Conservation (phyloP, 2,797 vertebrate genomes). For the Intellagama lesueurii region DNA sequence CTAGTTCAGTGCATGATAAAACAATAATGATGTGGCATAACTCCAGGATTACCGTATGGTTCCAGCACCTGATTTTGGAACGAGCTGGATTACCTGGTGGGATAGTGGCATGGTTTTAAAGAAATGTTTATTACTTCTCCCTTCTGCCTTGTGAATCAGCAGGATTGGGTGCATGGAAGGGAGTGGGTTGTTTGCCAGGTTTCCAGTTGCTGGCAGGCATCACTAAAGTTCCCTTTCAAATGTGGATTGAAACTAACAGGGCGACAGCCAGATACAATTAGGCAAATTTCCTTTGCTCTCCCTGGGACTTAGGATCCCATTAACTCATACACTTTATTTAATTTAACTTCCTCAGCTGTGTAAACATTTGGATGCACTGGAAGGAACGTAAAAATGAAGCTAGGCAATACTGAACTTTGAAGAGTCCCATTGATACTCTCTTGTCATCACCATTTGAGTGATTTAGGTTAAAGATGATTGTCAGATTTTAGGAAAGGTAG, state of each 20-base stretch:
- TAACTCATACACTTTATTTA: constrained; percentile 46
- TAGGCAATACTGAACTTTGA: constrained; percentile 14
- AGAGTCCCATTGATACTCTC: neutral
- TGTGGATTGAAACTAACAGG: neutral
- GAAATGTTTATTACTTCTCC: constrained; percentile 2
- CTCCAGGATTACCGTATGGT: constrained; percentile 28
- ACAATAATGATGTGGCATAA: neutral
- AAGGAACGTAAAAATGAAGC: constrained; percentile 30
- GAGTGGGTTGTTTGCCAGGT: constrained; percentile 36
- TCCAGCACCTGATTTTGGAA: constrained; percentile 45
- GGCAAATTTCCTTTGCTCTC: constrained; percentile 12
- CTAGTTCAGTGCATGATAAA: neutral
- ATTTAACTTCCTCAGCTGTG: constrained; percentile 33
- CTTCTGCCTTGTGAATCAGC: constrained; percentile 30
- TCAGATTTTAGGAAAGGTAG: neutral
- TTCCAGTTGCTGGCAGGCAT: constrained; percentile 15
- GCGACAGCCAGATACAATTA: constrained; percentile 44
- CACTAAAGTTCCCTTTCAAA: neutral
- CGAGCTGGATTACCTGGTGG: constrained; percentile 42
- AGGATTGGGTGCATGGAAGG: neutral
- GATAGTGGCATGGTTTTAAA: constrained; percentile 37
- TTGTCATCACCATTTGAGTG: neutral
- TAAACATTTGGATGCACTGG: constrained; percentile 24
- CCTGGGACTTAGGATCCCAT: neutral
- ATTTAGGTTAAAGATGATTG: neutral